A percentile compares a stretch with the other conserved stretches of the same genome.
Conservation (phyloP, 37 sponge, comb jelly and placozoan genomes). For the Beroe ovata region DNA sequence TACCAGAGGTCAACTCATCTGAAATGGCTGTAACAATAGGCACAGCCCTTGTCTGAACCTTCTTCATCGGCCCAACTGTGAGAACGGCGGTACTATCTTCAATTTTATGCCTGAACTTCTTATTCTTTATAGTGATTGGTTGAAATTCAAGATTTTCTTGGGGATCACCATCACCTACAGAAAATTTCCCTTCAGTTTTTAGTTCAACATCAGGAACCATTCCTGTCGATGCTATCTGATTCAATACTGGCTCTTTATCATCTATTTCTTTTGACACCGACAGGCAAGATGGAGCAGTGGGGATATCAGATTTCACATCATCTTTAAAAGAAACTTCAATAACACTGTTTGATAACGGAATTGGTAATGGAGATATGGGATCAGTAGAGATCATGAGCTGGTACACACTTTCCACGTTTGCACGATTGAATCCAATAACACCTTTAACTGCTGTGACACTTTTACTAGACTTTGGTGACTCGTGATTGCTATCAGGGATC, state of each 20-base stretch:
- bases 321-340: not conserved
- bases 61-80: not conserved
- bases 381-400: not conserved
- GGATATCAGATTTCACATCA: not conserved
- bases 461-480: not conserved
- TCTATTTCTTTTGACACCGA: not conserved
- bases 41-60: not conserved
- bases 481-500: not conserved
- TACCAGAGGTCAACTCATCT: not conserved
- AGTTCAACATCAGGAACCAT: not conserved
- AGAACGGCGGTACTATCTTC: not conserved
- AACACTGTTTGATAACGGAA: too few species aligned
- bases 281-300: not conserved
- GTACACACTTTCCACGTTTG: not conserved
- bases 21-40: conserved; percentile 3
- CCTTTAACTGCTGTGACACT: not conserved
- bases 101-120: not conserved
- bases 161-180: too few species aligned
- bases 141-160: not conserved
- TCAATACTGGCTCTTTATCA: too few species aligned
- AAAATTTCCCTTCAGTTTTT: not conserved
- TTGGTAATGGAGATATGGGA: not conserved
- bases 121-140: conserved; percentile 40
- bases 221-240: too few species aligned
- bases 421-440: not conserved